phyloP scores from a whole-genome alignment of 2,113 vertebrate species.

The Pseudopipra pipra region DNA sequence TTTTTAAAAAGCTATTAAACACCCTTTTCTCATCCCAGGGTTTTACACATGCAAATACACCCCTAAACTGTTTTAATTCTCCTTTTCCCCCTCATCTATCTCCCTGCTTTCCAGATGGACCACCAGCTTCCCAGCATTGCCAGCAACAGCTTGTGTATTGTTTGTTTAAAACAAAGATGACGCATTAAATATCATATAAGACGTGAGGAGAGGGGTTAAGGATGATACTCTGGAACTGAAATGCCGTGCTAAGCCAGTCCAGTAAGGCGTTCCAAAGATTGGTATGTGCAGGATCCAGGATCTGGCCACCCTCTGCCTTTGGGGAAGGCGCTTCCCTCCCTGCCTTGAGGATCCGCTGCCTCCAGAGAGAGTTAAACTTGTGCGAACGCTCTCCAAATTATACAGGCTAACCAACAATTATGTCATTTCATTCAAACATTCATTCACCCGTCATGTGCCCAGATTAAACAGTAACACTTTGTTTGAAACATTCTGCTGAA shows the following conservation, averaged over 20 bases:
- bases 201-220: constrained; percentile 68
- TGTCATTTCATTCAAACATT: constrained; percentile 81
- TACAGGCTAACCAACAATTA: constrained; percentile 78
- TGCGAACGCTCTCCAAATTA: constrained; percentile 75
- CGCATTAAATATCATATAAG: constrained; percentile 88
- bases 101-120: constrained; percentile 89
- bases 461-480: constrained; percentile 81
- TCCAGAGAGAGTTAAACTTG: constrained; percentile 72
- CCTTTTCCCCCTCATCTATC: constrained; percentile 74
- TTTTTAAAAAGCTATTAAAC: constrained; percentile 57
- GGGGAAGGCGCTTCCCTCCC: constrained; percentile 23
- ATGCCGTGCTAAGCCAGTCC: neutral
- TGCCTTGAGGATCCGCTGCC: constrained; percentile 47
- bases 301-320: neutral
- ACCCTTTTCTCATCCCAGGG: constrained; percentile 34
- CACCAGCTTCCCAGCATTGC: constrained; percentile 77
- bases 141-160: constrained; percentile 90
- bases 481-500: constrained; percentile 78
- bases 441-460: constrained; percentile 78
- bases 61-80: constrained; percentile 73
- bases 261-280: neutral
- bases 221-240: constrained; percentile 28
- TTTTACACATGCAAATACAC: constrained; percentile 73
- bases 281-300: neutral
- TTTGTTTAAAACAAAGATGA: constrained; percentile 93